Evolutionary conservation across 2,888 invertebrate genomes (phyloP).

Genomic region (Chorisops tibialis): DNA sequence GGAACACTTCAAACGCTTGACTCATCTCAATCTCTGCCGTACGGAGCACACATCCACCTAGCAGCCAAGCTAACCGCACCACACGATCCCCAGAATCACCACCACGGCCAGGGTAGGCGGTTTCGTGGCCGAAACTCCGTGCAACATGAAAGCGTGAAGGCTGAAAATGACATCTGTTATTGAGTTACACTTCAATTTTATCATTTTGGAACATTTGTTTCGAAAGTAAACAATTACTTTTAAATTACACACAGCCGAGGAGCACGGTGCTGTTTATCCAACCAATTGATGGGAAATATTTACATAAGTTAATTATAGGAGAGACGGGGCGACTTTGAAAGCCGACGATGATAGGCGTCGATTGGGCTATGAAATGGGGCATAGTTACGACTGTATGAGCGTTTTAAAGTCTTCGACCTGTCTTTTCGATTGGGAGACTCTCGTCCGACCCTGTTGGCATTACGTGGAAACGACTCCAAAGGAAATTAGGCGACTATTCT

Average conservation of each 20-base stretch:
- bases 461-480: constrained; percentile 19
- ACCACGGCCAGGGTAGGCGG: not conserved
- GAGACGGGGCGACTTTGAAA: constrained; percentile 5
- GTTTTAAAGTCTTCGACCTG: constrained; percentile 11
- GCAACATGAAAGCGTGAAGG: constrained; percentile 21
- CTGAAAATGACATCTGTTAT: constrained; percentile 35
- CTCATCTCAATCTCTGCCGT: too few species aligned
- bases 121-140: not conserved
- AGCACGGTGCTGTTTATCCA: constrained; percentile 30
- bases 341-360: not conserved
- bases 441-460: constrained; percentile 7
- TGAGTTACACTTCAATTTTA: constrained; percentile 34
- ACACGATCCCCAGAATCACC: not conserved
- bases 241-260: constrained; percentile 29
- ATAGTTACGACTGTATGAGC: not conserved
- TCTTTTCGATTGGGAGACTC: constrained; percentile 9
- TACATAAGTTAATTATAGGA: constrained; percentile 34
- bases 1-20: too few species aligned
- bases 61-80: too few species aligned
- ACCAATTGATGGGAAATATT: constrained; percentile 33
- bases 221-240: constrained; percentile 35
- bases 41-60: too few species aligned
- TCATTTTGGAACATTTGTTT: constrained; percentile 34
- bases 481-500: constrained; percentile 13
- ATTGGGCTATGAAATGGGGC: not conserved